These are phyloP conservation scores for Rhopilema esculentum DNA, from an alignment of 30 jellyfish, hydroid and myxozoan genomes.

Conservation along the genomic window DNA sequence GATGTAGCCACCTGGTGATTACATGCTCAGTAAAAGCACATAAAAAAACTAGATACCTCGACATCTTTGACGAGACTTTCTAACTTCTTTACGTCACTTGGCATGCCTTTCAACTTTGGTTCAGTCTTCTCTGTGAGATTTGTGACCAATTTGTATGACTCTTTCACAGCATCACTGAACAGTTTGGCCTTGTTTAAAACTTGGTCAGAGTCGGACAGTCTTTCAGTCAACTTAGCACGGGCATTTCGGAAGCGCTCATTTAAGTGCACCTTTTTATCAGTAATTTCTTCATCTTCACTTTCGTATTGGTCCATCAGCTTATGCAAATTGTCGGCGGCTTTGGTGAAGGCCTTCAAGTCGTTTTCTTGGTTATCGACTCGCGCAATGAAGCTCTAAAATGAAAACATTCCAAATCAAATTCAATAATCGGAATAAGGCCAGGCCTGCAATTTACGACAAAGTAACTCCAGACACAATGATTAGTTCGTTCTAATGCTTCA, in stretches of 20 bases:
- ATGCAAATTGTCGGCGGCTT: constrained; percentile 71
- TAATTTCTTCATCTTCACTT: constrained; percentile 80
- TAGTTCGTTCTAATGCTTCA: too few species aligned
- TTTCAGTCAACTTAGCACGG: constrained; percentile 75
- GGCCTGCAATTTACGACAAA: too few species aligned
- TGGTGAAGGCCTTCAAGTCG: constrained; percentile 76
- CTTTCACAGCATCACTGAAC: constrained; percentile 61
- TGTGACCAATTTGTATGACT: constrained; percentile 55
- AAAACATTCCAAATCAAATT: not conserved
- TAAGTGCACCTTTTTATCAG: constrained; percentile 24
- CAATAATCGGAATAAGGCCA: too few species aligned
- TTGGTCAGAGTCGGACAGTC: constrained; percentile 82
- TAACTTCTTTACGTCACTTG: constrained; percentile 61
- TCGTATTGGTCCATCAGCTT: constrained; percentile 74
- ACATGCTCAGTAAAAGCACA: not conserved
- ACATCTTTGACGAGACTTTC: constrained; percentile 65
- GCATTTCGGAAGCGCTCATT: constrained; percentile 69
- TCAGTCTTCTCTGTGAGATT: constrained; percentile 68
- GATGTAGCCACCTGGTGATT: too few species aligned
- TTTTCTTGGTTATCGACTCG: constrained; percentile 75
- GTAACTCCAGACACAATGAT: too few species aligned
- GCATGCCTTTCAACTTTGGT: constrained; percentile 73
- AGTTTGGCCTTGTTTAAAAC: constrained; percentile 72
- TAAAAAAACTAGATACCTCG: constrained; percentile 29
- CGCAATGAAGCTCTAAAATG: constrained; percentile 57